Base-by-base conservation (phyloP, 2,888 invertebrate species). In the Gymnosoma rotundatum region DNA sequence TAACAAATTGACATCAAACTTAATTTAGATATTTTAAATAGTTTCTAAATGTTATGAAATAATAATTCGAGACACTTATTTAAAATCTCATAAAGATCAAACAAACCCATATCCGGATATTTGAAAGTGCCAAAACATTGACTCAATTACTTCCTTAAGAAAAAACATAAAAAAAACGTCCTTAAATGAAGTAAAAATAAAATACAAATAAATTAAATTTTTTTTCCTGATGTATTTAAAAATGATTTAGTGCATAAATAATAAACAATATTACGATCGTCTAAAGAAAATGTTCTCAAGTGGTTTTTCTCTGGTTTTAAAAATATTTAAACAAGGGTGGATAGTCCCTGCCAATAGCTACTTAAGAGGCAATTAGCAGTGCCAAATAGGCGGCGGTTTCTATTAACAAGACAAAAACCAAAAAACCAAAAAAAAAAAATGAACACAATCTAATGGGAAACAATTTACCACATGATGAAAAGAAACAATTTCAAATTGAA, bases 351-450 rank as follows among this genome's bases (percentile, higher is more conserved):
- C 58, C 75, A 64, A 64, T 66, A 78, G 72, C 74, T 81, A 84
- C 84, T 84, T 84, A 84, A 84, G 74, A 81, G 81, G 54, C 84
- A 84, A 84, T 84, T 84, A 84, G 81, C 84, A 84, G 81, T 84
- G 84, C 81, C 84, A 81, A 84, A 84, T 84, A 78, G 83, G 69
- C 83, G 76, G 58, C 69, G 73, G 81, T 66, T 58, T 63, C 69
- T 78, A 61, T 72, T 58, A 84, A 83, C 76, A 80, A 81, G 74
- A 74, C 58, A 56, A 50, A 60, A 60, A 60, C 21, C 20, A 12
- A 42, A 21, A 5, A 32, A 48, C 32, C 42, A 36, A 20, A 38
- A 45, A 52, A 75, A 18, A 7, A 56, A 54, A 38, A 42, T 50
- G 14, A 82, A 66, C 38, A 58, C 38, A 58, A 61, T 54, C 20